A percentile compares a stretch with the other conserved stretches of the same genome.
phyloP scores from a whole-genome alignment of 1,140 invertebrate genomes.

The Aphaenogaster floridana region DNA sequence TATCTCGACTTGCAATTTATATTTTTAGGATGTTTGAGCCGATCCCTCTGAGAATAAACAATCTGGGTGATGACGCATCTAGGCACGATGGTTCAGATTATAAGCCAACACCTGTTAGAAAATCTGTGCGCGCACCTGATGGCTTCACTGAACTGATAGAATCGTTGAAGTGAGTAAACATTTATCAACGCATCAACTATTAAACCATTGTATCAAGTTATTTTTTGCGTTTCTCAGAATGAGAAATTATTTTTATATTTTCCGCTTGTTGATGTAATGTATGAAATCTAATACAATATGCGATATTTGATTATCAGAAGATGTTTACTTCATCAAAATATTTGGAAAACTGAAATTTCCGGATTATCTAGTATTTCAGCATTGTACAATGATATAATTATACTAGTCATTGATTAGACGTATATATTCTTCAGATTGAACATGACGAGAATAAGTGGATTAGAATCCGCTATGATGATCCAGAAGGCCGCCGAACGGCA shows the following conservation, averaged over 20 bases:
- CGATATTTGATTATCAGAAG: constrained; percentile 18
- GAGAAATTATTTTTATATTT: not conserved
- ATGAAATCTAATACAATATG: constrained; percentile 3
- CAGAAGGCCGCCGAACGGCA: constrained; percentile 76
- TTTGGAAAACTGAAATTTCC: not conserved
- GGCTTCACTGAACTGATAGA: constrained; percentile 76
- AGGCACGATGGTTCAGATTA: constrained; percentile 82
- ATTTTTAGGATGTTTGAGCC: constrained; percentile 79
- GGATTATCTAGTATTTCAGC: not conserved
- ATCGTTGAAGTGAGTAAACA: constrained; percentile 75
- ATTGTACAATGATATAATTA: constrained; percentile 18
- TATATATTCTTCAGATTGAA: constrained; percentile 72
- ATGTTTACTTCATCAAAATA: not conserved
- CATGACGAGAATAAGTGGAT: constrained; percentile 63
- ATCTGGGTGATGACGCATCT: constrained; percentile 83
- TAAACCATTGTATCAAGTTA: not conserved
- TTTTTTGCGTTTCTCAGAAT: not conserved
- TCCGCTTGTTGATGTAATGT: not conserved
- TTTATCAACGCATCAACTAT: not conserved
- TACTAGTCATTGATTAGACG: not conserved
- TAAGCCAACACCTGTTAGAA: constrained; percentile 79
- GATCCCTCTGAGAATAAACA: constrained; percentile 84
- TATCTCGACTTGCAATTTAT: not conserved
- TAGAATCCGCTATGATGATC: constrained; percentile 76
- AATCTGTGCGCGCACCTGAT: constrained; percentile 70